Percentiles rank a stretch among this genome's conserved stretches.
These are phyloP conservation scores for Aleiodes leptofemur DNA, from an alignment of 2,888 invertebrate species.

Conservation along the genomic window DNA sequence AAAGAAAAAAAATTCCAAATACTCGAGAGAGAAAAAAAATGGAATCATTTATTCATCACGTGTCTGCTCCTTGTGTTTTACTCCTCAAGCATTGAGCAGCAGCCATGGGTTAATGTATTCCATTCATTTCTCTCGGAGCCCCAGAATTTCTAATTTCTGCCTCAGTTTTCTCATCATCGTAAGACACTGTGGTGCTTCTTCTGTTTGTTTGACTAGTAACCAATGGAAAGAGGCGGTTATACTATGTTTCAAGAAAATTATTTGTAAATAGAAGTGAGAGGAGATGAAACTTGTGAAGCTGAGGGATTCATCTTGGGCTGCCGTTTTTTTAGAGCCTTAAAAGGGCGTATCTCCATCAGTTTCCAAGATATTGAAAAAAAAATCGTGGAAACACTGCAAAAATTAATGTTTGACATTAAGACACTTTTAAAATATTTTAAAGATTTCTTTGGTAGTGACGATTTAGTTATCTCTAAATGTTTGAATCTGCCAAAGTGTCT, in stretches of 20 bases:
- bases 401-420: no score
- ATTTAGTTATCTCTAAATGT: no score
- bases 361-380: no score
- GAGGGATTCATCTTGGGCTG: no score
- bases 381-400: no score
- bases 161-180: slow-evolving; percentile 8
- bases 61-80: slow-evolving; percentile 16
- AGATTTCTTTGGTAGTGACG: no score
- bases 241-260: slow-evolving; percentile 25
- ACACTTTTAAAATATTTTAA: no score
- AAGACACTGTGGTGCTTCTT: slow-evolving; percentile 4
- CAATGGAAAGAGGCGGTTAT: slow-evolving; percentile 22
- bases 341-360: no score
- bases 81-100: slow-evolving; percentile 33
- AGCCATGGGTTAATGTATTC: slow-evolving; percentile 52
- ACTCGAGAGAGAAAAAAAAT: neutral
- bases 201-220: slow-evolving; percentile 30
- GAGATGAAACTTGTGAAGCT: no score
- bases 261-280: neutral
- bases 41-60: neutral
- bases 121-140: slow-evolving; percentile 44
- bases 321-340: no score
- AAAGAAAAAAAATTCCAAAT: neutral
- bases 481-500: no score
- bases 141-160: slow-evolving; percentile 42